Percentiles rank a stretch among this genome's conserved stretches.
Conservation (phyloP, 2,888 invertebrate genomes). For the Idaea biselata region DNA sequence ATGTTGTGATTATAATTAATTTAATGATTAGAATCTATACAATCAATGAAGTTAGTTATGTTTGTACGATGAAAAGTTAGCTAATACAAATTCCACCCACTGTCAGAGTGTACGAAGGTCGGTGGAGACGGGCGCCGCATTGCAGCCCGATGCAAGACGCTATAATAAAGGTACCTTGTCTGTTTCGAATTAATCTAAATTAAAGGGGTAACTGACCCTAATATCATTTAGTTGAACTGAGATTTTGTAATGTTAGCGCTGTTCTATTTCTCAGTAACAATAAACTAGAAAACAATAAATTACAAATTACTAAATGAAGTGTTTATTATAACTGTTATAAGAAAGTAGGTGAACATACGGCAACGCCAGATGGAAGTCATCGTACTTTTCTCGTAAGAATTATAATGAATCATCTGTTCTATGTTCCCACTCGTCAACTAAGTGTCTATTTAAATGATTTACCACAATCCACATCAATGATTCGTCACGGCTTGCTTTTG, state of each 20-base stretch:
- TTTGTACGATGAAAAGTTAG: background rate
- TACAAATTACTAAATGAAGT: background rate
- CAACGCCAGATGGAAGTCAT: background rate
- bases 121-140: slow-evolving; percentile 17
- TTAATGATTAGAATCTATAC: background rate
- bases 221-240: background rate
- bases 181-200: background rate
- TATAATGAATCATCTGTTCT: background rate
- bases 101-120: slow-evolving; percentile 7
- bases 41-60: background rate
- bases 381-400: background rate
- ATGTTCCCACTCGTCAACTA: background rate
- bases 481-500: slow-evolving; percentile 33
- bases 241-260: background rate
- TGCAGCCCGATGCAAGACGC: slow-evolving; percentile 20
- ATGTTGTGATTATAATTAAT: background rate
- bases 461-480: slow-evolving; percentile 13
- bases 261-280: background rate
- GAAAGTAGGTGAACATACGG: slow-evolving; percentile 1
- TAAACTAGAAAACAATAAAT: background rate
- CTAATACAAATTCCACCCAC: slow-evolving; percentile 1
- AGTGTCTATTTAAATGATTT: background rate
- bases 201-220: background rate
- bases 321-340: background rate
- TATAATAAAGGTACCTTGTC: background rate